Percentiles rank a stretch among this genome's conserved stretches.
Evolutionary conservation across 2,888 invertebrate species (phyloP).

Genomic region (Eupithecia centaureata): DNA sequence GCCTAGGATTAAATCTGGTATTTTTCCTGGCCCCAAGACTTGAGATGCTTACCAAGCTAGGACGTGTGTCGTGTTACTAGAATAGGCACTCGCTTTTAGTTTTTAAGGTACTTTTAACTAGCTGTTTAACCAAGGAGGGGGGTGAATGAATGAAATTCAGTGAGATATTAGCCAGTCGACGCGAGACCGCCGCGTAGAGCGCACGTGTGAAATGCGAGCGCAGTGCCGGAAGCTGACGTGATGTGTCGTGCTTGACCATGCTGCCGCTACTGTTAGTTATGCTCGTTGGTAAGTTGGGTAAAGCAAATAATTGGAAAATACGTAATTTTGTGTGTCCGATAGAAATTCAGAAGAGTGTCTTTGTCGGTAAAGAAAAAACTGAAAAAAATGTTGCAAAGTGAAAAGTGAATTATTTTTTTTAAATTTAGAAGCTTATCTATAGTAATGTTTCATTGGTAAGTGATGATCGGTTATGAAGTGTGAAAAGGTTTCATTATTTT

Average conservation of each 20-base stretch:
- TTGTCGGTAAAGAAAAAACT: neutral
- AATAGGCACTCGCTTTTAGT: neutral
- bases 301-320: neutral
- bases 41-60: neutral
- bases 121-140: neutral
- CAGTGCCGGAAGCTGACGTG: slow-evolving; percentile 9
- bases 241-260: slow-evolving; percentile 27
- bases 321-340: neutral
- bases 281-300: slow-evolving; percentile 27
- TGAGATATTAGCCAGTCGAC: slow-evolving; percentile 6
- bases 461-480: neutral
- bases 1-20: neutral
- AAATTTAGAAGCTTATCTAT: neutral
- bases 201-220: slow-evolving; percentile 4
- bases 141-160: slow-evolving; percentile 2
- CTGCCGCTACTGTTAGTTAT: slow-evolving; percentile 32
- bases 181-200: neutral
- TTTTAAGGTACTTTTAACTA: neutral
- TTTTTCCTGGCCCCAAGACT: neutral
- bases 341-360: neutral
- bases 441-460: neutral
- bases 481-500: neutral
- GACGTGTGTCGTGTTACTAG: neutral
- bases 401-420: neutral
- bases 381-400: slow-evolving; percentile 15